These are phyloP conservation scores for Ormyrus thymus DNA, from an alignment of 2,888 invertebrate species.

Conservation along the genomic window DNA sequence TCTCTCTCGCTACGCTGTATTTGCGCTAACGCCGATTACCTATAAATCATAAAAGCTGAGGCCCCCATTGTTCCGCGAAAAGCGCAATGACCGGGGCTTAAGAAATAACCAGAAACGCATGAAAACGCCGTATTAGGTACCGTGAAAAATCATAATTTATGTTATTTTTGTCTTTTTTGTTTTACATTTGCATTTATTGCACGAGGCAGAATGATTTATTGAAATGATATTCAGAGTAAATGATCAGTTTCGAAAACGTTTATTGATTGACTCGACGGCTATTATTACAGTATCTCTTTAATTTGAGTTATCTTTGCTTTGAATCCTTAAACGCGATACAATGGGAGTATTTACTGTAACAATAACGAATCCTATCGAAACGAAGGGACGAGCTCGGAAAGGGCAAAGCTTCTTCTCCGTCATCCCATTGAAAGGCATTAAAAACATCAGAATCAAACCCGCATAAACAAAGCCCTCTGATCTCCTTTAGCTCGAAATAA, in stretches of 20 bases:
- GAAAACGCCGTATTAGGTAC: no score
- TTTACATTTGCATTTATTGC: no score
- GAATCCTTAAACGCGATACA: no score
- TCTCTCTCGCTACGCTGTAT: background rate
- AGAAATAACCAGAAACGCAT: no score
- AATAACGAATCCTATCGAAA: background rate
- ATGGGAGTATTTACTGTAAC: background rate
- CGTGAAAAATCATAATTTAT: no score
- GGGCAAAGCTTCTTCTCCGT: constrained; percentile 7
- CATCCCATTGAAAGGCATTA: constrained; percentile 18
- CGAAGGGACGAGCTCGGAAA: background rate
- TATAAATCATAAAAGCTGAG: constrained; percentile 47
- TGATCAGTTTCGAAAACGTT: background rate
- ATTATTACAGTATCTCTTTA: no score
- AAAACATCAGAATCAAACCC: constrained; percentile 25
- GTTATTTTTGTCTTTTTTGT: no score
- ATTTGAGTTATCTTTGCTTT: no score
- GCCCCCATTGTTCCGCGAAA: constrained; percentile 15
- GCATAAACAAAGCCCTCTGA: constrained; percentile 10
- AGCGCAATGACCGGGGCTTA: no score
- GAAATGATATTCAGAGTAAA: no score
- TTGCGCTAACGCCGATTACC: background rate
- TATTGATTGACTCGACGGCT: no score
- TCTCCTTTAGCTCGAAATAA: constrained; percentile 7
- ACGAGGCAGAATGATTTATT: no score